Conservation (phyloP, 2,888 invertebrate genomes). For the Diploptera punctata region DNA sequence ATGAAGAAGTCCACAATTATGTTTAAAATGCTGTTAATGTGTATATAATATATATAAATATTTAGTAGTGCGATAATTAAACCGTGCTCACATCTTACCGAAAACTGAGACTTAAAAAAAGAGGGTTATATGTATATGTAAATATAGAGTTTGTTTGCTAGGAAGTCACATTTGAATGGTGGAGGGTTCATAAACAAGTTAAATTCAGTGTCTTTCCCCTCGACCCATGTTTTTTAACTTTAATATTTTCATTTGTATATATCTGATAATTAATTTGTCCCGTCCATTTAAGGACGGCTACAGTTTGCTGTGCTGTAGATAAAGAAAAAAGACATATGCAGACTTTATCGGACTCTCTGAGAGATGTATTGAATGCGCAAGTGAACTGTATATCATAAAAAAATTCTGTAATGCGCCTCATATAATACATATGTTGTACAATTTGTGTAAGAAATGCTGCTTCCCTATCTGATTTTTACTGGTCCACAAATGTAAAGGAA, state of each 20-base stretch:
- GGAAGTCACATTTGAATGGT: conserved; percentile 23
- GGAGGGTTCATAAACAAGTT: conserved; percentile 32
- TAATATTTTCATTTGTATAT: conserved; percentile 28
- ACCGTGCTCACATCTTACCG: conserved; percentile 24
- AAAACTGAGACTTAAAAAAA: conserved; percentile 18
- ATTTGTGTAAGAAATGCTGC: conserved; percentile 28
- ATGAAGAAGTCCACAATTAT: conserved; percentile 25
- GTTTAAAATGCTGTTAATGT: conserved; percentile 29
- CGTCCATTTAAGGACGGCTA: conserved; percentile 7
- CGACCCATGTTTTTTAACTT: conserved; percentile 26
- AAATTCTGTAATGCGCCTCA: background rate
- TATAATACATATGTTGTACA: conserved; percentile 32
- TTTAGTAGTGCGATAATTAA: conserved; percentile 14
- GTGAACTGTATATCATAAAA: background rate
- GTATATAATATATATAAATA: conserved; percentile 28
- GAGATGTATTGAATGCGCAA: conserved; percentile 13
- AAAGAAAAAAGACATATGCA: background rate
- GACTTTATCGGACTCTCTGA: background rate
- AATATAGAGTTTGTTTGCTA: conserved; percentile 8
- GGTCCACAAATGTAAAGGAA: background rate
- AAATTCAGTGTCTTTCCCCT: conserved; percentile 23
- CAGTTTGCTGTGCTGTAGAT: conserved; percentile 32
- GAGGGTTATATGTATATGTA: background rate
- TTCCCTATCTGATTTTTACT: conserved; percentile 18
- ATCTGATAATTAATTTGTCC: conserved; percentile 19